Conservation (phyloP, 2,113 vertebrate genomes). For the Forbesichthys papilliferus region DNA sequence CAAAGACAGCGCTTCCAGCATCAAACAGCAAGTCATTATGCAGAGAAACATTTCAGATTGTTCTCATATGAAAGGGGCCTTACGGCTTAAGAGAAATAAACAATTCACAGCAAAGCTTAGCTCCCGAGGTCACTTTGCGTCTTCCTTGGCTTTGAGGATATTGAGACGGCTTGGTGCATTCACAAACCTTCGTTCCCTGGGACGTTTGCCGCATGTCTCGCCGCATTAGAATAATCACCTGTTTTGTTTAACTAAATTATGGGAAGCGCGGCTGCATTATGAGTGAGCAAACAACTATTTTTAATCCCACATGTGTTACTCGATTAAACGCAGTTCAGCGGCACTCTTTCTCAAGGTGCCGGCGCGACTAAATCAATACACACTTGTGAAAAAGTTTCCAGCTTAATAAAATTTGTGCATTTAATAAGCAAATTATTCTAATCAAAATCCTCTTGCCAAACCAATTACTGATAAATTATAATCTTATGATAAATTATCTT, state of each 20-base stretch:
- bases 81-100: constrained; percentile 58
- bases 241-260: constrained; percentile 71
- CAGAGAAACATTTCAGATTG: constrained; percentile 54
- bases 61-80: constrained; percentile 53
- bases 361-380: constrained; percentile 41
- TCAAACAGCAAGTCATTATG: constrained; percentile 56
- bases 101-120: constrained; percentile 56
- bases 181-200: constrained; percentile 34
- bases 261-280: constrained; percentile 56
- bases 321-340: constrained; percentile 54
- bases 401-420: constrained; percentile 76
- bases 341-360: constrained; percentile 21
- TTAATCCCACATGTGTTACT: constrained; percentile 68
- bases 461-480: constrained; percentile 82
- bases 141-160: constrained; percentile 45
- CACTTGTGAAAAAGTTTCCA: constrained; percentile 45
- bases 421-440: constrained; percentile 80
- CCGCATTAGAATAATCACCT: constrained; percentile 70
- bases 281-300: constrained; percentile 70
- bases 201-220: constrained; percentile 29
- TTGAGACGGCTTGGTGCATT: constrained; percentile 31
- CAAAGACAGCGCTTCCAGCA: too few species aligned
- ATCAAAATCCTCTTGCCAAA: constrained; percentile 79
- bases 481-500: constrained; percentile 82
- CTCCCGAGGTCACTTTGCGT: constrained; percentile 22